Percentiles rank a stretch among this genome's conserved stretches.
Evolutionary conservation across 2,888 invertebrate genomes (phyloP).

Genomic region (Kuschelorhynchus macadamiae): DNA sequence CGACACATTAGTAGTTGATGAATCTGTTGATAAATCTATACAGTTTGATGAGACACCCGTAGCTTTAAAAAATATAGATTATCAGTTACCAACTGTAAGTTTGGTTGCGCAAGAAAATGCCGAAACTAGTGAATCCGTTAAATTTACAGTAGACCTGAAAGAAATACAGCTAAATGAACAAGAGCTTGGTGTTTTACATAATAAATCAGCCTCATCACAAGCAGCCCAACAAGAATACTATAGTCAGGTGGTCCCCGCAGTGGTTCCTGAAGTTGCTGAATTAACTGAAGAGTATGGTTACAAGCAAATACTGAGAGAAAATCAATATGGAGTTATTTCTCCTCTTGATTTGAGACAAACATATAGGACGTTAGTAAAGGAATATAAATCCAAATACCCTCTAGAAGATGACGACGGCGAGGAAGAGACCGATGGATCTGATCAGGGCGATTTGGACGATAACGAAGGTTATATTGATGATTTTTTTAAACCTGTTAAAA

Average conservation of each 20-base stretch:
- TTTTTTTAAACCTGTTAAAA: conserved; percentile 41
- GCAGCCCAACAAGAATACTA: conserved; percentile 1
- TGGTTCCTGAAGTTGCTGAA: background rate
- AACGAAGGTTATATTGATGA: conserved; percentile 46
- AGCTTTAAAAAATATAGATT: too few relatives aligned
- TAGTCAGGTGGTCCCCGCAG: background rate
- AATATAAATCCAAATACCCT: conserved; percentile 57
- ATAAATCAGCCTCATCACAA: too few relatives aligned
- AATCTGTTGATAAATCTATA: too few relatives aligned
- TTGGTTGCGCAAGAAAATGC: too few relatives aligned
- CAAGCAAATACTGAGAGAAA: conserved; percentile 52
- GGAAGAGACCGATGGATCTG: conserved; percentile 17
- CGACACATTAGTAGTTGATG: too few relatives aligned
- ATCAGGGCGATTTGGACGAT: conserved; percentile 25
- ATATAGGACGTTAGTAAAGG: conserved; percentile 57
- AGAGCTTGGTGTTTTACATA: too few relatives aligned
- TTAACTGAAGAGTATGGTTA: conserved; percentile 21
- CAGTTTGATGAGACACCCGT: too few relatives aligned
- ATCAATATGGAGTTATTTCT: conserved; percentile 55
- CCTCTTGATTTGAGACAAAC: conserved; percentile 52
- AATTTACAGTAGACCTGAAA: too few relatives aligned
- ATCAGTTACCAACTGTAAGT: background rate
- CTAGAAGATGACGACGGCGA: conserved; percentile 26
- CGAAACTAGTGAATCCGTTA: too few relatives aligned
- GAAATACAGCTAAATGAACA: too few relatives aligned